Evolutionary conservation across 2,797 vertebrate species (phyloP), one percentile per base, ranked within the genome.

Genomic region (Sphenopsis melanotis): DNA sequence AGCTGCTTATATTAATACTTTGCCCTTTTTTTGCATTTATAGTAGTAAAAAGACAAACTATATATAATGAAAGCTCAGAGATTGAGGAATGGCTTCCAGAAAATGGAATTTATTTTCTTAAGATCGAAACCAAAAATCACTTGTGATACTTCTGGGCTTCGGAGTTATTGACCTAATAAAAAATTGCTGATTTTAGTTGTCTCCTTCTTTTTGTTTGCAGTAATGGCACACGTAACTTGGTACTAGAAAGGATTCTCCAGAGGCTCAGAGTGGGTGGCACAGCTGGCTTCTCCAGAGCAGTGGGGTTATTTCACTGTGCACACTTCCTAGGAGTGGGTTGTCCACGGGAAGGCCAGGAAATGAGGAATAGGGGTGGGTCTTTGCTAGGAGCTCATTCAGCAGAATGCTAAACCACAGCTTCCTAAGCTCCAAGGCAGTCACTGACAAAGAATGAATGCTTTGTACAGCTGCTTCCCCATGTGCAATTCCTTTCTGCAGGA

Each of bases 341-440:
- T 68, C 90, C 87, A 55, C 11, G 52, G 19, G 65, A 75, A 90
- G 71, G 71, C 59, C 88, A 89, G 89, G 78, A 94, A 94, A 85
- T 93, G 90, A 95, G 83, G 81, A 87, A 41, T 6, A 92, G 30
- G 90, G 87, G n/a, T 68, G 81, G 87, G 64, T 87, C 81, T 87
- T 83, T 83, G 81, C 94, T 42, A 41, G 16, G 3, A 74, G 87
- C 78, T 96, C 90, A 85, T 91, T 95, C 96, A 96, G 93, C 92
- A 92, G 84, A 89, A 91, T 44, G 93, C 63, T 69, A 92, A 93
- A 92, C 90, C 90, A 71, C 93, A 92, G 87, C 84, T 95, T 97
- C 95, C 95, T 75, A 75, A 87, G 87, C 63, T 92, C 56, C 57
- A 72, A 70, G 75, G 89, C 94, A 87, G 64, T 71, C 53, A 29